Base-by-base conservation (phyloP, 2,888 invertebrate species). In the Cacoxenus indagator region DNA sequence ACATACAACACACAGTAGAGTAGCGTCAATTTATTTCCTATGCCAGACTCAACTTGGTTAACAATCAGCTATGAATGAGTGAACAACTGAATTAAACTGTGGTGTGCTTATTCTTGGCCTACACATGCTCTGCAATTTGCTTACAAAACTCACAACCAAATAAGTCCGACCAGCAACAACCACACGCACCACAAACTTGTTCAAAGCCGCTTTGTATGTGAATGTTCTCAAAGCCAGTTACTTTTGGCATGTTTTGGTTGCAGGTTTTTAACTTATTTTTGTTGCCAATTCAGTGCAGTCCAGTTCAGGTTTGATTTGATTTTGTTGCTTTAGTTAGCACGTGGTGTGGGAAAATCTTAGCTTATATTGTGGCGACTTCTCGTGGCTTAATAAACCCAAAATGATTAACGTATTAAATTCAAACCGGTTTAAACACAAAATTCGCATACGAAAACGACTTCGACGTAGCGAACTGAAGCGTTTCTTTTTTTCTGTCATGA, bases 341-440 rank as follows among this genome's bases (percentile, higher is more conserved):
- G 45, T 62, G 61, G 61, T 62, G 45, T 62, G 61, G 61, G 61
- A 62, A 62, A 62, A 62, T 26, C 6, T 62, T 37, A 37, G 37
- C 14, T 37, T 37, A 14, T 2, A 1, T 37, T 37, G 14, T 14
- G 14, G 14, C 26, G 1, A 43, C 45, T 62, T 62, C 19, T 14
- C 45, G 19, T 43, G 26, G 24, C 3, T 62, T 45, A 62, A 62
- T 45, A 45, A 62, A 31, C 61, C 24, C 24, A 11, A 62, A 24
- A 26, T 62, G 43, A 24, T 24, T 37, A 45, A 26, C 22, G 17
- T 62, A 24, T 24, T 62, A 11, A 62, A 62, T 11, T n/a, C 9
- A 26, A 62, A 62, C 61, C 43, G 24, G 61, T 62, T 62, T 62
- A 5, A 19, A 6, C 9, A 37, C 19, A 26, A 11, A 62, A 45